These are phyloP conservation scores for Phataginus tetradactyla DNA, from an alignment of 2,797 vertebrate genomes.

Conservation along the genomic window DNA sequence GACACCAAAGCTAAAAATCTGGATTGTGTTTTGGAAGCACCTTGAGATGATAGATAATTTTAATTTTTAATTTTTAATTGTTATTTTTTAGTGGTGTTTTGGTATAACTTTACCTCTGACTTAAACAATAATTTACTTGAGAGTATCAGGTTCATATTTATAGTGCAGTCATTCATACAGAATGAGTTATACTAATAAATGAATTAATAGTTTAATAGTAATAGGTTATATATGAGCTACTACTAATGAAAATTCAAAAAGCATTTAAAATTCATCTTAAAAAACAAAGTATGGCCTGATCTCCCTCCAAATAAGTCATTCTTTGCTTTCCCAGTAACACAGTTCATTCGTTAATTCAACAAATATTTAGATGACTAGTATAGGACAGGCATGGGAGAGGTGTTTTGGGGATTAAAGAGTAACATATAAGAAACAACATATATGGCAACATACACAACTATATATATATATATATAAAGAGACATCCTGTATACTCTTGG, in stretches of 20 bases:
- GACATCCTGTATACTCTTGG: neutral
- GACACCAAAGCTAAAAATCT: neutral
- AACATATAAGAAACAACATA: neutral
- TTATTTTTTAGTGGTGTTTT: constrained; percentile 4
- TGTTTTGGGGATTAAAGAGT: neutral
- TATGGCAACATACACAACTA: too few species aligned
- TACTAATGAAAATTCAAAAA: neutral
- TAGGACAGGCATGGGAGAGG: neutral
- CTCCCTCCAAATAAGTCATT: neutral
- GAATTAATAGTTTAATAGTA: neutral
- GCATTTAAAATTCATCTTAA: neutral
- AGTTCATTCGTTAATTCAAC: neutral
- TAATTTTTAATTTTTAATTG: constrained; percentile 15
- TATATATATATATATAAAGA: too few species aligned
- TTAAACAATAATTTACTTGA: constrained; percentile 51
- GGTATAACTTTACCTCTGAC: constrained; percentile 3
- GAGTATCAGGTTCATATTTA: neutral
- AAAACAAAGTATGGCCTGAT: neutral
- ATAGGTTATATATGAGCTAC: neutral
- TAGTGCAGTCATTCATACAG: neutral
- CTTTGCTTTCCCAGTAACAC: neutral
- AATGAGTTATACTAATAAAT: neutral
- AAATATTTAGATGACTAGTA: neutral
- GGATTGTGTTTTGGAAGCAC: neutral
- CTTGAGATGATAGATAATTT: neutral